Evolutionary conservation across 2,888 invertebrate genomes (phyloP).

Genomic region (Eudasyphora cyanicolor): DNA sequence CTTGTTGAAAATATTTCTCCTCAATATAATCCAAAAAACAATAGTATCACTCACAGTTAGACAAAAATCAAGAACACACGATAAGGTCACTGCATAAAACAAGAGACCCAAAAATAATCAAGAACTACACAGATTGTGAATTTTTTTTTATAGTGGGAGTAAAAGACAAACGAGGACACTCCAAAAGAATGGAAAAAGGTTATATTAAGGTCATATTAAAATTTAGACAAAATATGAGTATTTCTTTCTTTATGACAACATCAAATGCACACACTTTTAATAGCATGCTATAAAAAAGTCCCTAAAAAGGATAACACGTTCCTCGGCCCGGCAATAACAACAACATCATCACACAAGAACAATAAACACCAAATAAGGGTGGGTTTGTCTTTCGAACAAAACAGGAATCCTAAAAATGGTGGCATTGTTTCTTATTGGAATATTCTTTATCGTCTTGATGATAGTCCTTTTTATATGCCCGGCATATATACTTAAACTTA

Average conservation of each 20-base stretch:
- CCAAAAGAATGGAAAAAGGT: slow-evolving; percentile 32
- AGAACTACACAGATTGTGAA: background rate
- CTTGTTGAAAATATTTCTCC: too few relatives aligned
- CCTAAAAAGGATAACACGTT: background rate
- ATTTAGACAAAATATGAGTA: background rate
- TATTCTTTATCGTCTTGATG: slow-evolving; percentile 65
- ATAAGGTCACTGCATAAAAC: too few relatives aligned
- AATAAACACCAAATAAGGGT: slow-evolving; percentile 48
- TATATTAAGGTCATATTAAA: slow-evolving; percentile 50
- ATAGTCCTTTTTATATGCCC: slow-evolving; percentile 19
- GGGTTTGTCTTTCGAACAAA: slow-evolving; percentile 43
- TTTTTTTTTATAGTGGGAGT: too few relatives aligned
- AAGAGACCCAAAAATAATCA: too few relatives aligned
- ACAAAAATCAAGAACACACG: too few relatives aligned
- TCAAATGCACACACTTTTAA: slow-evolving; percentile 34
- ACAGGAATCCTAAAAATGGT: slow-evolving; percentile 73
- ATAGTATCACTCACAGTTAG: too few relatives aligned
- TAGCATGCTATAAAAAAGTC: slow-evolving; percentile 59
- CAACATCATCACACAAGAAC: slow-evolving; percentile 3
- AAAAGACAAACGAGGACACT: background rate
- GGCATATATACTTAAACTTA: background rate
- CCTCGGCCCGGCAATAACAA: background rate
- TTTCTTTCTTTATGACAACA: slow-evolving; percentile 4
- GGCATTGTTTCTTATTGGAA: slow-evolving; percentile 76
- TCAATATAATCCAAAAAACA: too few relatives aligned